A percentile compares a stretch with the other conserved stretches of the same genome.
These are phyloP conservation scores for Parauchenoglanis punctatus DNA, from an alignment of 2,797 vertebrate species.

Conservation along the genomic window DNA sequence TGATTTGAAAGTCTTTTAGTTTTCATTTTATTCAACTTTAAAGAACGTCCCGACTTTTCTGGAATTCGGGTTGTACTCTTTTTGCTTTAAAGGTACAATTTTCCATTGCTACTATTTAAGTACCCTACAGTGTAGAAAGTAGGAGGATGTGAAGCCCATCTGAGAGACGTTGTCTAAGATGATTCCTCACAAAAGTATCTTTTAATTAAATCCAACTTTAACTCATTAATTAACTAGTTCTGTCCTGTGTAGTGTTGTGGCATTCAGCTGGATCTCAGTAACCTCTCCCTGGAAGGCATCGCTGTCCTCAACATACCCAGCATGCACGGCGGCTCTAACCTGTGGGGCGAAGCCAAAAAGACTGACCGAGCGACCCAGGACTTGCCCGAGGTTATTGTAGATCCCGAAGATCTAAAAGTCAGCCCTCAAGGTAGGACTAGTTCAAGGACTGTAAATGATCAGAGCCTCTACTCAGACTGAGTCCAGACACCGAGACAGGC, in stretches of 20 bases:
- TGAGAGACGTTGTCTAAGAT: background rate
- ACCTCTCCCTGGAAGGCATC: constrained; percentile 82
- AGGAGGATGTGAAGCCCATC: background rate
- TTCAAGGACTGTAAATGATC: background rate
- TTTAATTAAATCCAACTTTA: background rate
- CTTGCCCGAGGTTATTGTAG: constrained; percentile 78
- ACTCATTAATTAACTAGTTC: background rate
- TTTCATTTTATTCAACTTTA: too few relatives aligned
- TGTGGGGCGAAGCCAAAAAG: constrained; percentile 91
- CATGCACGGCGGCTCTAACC: constrained; percentile 93
- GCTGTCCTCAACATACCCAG: constrained; percentile 95
- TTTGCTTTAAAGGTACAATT: background rate
- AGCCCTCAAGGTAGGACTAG: constrained; percentile 81
- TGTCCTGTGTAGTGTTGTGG: constrained; percentile 80
- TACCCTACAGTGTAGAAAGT: background rate
- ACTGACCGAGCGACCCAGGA: constrained; percentile 69
- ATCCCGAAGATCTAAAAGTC: constrained; percentile 84
- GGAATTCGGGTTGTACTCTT: background rate
- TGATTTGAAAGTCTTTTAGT: too few relatives aligned
- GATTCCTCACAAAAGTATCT: background rate
- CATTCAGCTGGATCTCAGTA: constrained; percentile 79
- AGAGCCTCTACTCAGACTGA: background rate
- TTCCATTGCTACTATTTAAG: background rate
- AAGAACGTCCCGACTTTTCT: too few relatives aligned
- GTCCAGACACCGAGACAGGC: background rate